phyloP scores from a whole-genome alignment of 2,113 vertebrate species.

The Paramisgurnus dabryanus region DNA sequence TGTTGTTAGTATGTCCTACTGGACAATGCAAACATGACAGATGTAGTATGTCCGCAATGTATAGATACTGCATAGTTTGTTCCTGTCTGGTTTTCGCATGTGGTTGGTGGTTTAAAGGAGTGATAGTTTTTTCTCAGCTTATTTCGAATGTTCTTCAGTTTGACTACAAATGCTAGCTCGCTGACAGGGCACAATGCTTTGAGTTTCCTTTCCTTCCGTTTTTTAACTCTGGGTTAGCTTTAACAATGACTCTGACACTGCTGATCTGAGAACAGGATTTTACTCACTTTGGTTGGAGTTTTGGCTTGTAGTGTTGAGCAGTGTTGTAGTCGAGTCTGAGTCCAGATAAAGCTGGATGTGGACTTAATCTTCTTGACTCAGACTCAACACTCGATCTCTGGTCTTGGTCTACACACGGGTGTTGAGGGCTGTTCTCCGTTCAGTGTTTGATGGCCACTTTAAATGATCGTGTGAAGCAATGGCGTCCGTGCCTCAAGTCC shows the following conservation, averaged over 20 bases:
- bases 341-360: too few relatives aligned
- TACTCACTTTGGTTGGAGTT: background rate
- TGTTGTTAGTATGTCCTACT: too few relatives aligned
- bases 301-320: too few relatives aligned
- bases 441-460: background rate
- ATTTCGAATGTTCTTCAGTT: constrained; percentile 55
- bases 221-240: constrained; percentile 3
- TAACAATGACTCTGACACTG: constrained; percentile 43
- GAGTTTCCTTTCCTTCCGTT: constrained; percentile 5
- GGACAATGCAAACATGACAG: too few relatives aligned
- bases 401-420: too few relatives aligned
- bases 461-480: too few relatives aligned
- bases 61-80: too few relatives aligned
- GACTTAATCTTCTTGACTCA: too few relatives aligned
- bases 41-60: too few relatives aligned
- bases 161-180: constrained; percentile 48
- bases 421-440: background rate
- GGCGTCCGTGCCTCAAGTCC: too few relatives aligned
- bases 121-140: constrained; percentile 58
- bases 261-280: background rate
- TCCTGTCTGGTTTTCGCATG: background rate
- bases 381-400: too few relatives aligned
- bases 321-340: background rate
- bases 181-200: constrained; percentile 70
- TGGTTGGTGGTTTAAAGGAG: background rate